Base-by-base conservation (phyloP, 2,797 vertebrate species). In the Microchirus variegatus region DNA sequence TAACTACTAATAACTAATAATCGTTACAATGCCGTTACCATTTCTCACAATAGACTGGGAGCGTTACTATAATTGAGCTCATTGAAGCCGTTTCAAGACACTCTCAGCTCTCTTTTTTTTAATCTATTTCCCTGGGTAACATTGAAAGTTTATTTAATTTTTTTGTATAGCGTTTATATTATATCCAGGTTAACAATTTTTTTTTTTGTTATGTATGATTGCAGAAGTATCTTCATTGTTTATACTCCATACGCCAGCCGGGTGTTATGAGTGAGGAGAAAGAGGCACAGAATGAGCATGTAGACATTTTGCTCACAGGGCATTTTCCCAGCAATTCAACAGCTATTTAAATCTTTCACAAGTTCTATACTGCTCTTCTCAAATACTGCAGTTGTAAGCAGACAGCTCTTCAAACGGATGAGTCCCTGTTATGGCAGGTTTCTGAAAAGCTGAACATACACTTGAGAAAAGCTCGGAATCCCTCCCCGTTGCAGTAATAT, bases 261-360 rank as follows among this genome's bases (percentile, higher is more conserved):
- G 15, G 11, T 54, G 48, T 37, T 13, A 22, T 16, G 35, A 19
- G 46, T 67, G 61, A 17, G 44, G 10, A 26, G 36, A 11, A 26
- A 47, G 36, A 18, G 15, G 35, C 15, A 44, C 45, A 54, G 15
- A 52, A 26, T 22, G 37, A 77, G 36, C 11, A 37, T 1, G 10
- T 16, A 70, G 46, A 53, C 52, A 49, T 76, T 76, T 53, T 70
- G 45, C 48, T 66, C 13, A 5, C 14, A 36, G 17, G 15, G 19
- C 67, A 40, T 15, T 73, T 70, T 75, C 70, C 65, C 59, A 75
- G 53, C 45, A 58, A 40, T 55, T 80, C 59, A 50, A 64, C 59
- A 41, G 75, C 59, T 51, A 72, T 77, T 72, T 70, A 18, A 66
- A 67, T 59, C 72, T 66, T 66, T 52, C 51, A 61, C 43, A 64